Evolutionary conservation across 2,797 vertebrate genomes (phyloP), one percentile per base, ranked within the genome.

Genomic region (Hemibagrus guttatus): DNA sequence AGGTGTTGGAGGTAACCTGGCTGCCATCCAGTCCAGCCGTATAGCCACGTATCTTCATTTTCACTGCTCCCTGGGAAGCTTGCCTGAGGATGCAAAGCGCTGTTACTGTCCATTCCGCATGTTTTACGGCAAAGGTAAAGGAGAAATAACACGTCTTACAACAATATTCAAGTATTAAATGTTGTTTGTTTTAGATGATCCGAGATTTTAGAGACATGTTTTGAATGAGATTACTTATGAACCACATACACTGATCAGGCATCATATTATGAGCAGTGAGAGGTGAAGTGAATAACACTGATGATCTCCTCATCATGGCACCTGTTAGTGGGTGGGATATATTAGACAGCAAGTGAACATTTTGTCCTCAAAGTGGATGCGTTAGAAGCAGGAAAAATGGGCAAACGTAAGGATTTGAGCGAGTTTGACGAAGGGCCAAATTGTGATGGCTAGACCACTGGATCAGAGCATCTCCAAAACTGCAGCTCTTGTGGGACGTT

Each of bases 1-100:
- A 99, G 98, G 98, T 89, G 96, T 99, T 76, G 98, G 98, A 89
- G 98, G 98, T 89, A 99, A 98, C 93, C 95, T 99, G 59, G 97
- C 98, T 86, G 98, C 98, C 90, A 97, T 99, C 87, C 98, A 99
- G 93, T 96, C 96, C 42, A 99, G 98, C 93, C 97, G 97, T 88
- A 97, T 99, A 92, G 98, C 97, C 81, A 99, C 98, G 58, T 93
- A 97, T 94, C 93, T 99, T 90, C 98, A 99, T 92, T 94, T 97
- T 87, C 95, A 97, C 1, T 97, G 93, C 92, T 92, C 93, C 82
- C 95, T 95, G 28, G 96, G 97, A 85, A 96, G 97, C 59, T 52
- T 97, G 81, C 97, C 97, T 3, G 96, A 96, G 6, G 95, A 95
- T 21, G 93, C 91, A 61, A 96, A 90, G 87, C 92, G 94, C 63